These are phyloP conservation scores for Tenodera sinensis DNA, from an alignment of 2,888 invertebrate genomes.

Conservation along the genomic window DNA sequence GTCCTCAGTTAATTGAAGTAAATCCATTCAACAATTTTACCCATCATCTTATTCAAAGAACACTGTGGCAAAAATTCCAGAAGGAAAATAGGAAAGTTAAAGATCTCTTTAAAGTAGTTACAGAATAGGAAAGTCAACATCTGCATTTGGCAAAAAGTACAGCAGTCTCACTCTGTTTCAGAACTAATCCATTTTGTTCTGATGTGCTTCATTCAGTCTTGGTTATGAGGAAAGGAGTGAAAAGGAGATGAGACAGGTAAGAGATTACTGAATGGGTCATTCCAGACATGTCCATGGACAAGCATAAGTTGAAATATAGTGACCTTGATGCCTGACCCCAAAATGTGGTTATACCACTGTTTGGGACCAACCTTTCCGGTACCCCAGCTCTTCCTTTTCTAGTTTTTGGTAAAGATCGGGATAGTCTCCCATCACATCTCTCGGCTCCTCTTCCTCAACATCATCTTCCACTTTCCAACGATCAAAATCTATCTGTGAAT, in stretches of 20 bases:
- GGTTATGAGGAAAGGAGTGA: background rate
- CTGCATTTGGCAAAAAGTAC: no score
- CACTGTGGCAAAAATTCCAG: no score
- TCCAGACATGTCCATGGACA: background rate
- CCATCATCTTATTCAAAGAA: no score
- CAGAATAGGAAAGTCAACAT: no score
- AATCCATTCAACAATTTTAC: no score
- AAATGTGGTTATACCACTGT: background rate
- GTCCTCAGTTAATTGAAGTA: no score
- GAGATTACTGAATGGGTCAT: background rate
- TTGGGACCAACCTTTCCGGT: conserved; percentile 34
- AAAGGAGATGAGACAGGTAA: background rate
- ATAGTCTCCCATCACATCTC: conserved; percentile 73
- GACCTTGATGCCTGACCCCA: background rate
- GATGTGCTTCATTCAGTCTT: background rate
- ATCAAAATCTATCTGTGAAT: conserved; percentile 76
- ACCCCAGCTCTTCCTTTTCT: conserved; percentile 39
- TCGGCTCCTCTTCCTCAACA: conserved; percentile 56
- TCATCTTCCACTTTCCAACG: conserved; percentile 80
- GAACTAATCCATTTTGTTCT: background rate
- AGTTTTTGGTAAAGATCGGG: conserved; percentile 55
- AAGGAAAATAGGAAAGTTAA: no score
- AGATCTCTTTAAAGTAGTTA: no score
- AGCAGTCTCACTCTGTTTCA: no score
- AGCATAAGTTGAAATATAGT: background rate